phyloP scores from a whole-genome alignment of 1,140 invertebrate genomes.

The Drosophila sturtevanti region DNA sequence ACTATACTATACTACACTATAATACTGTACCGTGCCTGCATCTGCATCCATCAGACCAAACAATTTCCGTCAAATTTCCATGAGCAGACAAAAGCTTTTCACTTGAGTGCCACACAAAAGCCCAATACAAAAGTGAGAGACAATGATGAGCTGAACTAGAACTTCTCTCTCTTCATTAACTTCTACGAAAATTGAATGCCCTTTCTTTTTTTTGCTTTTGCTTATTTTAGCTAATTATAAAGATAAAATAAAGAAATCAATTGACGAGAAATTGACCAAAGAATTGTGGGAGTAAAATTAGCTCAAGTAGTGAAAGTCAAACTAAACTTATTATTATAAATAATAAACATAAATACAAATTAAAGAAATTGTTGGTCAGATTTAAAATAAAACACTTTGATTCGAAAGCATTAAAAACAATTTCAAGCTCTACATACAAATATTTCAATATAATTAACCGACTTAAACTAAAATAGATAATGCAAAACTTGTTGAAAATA shows the following conservation, averaged over 20 bases:
- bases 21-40: constrained; percentile 28
- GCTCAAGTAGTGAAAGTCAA: too few species aligned
- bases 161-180: not conserved
- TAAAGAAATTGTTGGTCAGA: too few species aligned
- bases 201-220: not conserved
- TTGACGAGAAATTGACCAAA: not conserved
- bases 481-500: not conserved
- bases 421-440: too few species aligned
- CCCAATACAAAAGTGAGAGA: constrained; percentile 43
- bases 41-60: constrained; percentile 75
- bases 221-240: constrained; percentile 21
- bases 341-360: too few species aligned
- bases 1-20: too few species aligned
- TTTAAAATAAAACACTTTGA: too few species aligned
- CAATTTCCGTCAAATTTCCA: constrained; percentile 81
- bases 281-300: too few species aligned
- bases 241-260: constrained; percentile 8
- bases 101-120: constrained; percentile 76
- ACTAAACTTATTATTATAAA: too few species aligned
- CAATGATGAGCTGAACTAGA: constrained; percentile 1
- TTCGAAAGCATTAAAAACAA: too few species aligned
- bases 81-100: constrained; percentile 78
- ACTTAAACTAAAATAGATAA: not conserved
- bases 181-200: not conserved
- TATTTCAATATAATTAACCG: too few species aligned